Evolutionary conservation across 2,797 vertebrate species (phyloP).

Genomic region (Amblyraja radiata): DNA sequence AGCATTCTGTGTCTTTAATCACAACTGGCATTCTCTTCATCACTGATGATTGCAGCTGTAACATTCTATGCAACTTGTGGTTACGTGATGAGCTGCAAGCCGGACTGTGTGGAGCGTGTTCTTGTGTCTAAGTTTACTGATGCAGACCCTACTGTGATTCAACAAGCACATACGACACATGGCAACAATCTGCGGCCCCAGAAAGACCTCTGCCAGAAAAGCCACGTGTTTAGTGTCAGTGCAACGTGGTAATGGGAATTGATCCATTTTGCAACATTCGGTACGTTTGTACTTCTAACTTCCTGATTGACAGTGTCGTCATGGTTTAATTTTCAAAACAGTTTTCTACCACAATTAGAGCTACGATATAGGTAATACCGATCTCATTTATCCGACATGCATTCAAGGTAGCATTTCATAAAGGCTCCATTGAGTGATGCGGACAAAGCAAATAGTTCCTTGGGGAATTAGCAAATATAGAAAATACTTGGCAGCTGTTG

Average conservation of each 20-base stretch:
- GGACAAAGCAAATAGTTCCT: neutral
- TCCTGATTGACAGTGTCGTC: neutral
- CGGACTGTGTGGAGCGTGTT: neutral
- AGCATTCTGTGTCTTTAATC: neutral
- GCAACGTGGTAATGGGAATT: conserved; percentile 18
- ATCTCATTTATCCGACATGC: neutral
- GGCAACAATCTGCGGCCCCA: conserved; percentile 24
- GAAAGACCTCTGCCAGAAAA: neutral
- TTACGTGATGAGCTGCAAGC: neutral
- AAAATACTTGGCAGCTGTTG: conserved; percentile 19
- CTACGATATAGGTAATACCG: neutral
- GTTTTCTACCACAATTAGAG: neutral
- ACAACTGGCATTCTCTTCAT: neutral
- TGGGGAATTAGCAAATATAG: neutral
- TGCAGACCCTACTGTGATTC: conserved; percentile 26
- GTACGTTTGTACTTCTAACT: conserved; percentile 6
- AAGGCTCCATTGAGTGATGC: neutral
- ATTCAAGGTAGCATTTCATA: neutral
- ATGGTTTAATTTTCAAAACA: neutral
- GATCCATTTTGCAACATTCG: conserved; percentile 18
- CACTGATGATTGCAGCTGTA: neutral
- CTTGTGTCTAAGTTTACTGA: conserved; percentile 5
- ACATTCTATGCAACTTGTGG: neutral
- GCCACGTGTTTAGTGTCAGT: conserved; percentile 25
- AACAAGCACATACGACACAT: conserved; percentile 11